phyloP scores from a whole-genome alignment of 2,888 invertebrate species.

The Beris morrisii region DNA sequence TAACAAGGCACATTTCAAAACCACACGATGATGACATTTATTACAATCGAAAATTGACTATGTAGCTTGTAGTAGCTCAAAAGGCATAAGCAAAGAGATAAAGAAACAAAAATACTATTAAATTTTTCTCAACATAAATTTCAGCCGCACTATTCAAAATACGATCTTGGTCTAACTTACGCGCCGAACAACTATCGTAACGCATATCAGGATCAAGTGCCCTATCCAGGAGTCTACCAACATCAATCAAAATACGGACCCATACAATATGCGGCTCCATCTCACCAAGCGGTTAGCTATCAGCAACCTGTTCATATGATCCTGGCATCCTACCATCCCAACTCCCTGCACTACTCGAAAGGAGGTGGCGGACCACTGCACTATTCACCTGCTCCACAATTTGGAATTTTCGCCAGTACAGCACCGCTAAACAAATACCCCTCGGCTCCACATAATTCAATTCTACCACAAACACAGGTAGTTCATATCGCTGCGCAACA shows the following conservation, averaged over 20 bases:
- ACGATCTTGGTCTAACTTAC: constrained; percentile 5
- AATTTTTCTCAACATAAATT: neutral
- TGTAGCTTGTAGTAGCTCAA: no score
- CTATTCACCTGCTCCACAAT: neutral
- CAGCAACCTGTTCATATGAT: constrained; percentile 23
- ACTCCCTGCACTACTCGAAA: neutral
- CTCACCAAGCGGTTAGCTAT: neutral
- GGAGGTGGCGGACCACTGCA: neutral
- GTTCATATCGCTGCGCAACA: neutral
- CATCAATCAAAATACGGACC: constrained; percentile 14
- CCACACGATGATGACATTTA: no score
- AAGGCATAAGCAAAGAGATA: no score
- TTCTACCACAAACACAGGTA: neutral
- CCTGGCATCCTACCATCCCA: neutral
- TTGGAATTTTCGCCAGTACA: neutral
- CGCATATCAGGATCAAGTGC: constrained; percentile 5
- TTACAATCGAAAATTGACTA: no score
- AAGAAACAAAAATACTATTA: no score
- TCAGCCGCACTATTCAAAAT: constrained; percentile 7
- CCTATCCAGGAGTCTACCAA: constrained; percentile 21
- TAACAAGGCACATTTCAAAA: no score
- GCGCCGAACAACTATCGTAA: constrained; percentile 1
- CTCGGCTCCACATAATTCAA: constrained; percentile 3
- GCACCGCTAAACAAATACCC: constrained; percentile 5
- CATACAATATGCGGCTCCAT: constrained; percentile 10